Base-by-base conservation (phyloP, 1,140 invertebrate species). In the Drosophila sp. region DNA sequence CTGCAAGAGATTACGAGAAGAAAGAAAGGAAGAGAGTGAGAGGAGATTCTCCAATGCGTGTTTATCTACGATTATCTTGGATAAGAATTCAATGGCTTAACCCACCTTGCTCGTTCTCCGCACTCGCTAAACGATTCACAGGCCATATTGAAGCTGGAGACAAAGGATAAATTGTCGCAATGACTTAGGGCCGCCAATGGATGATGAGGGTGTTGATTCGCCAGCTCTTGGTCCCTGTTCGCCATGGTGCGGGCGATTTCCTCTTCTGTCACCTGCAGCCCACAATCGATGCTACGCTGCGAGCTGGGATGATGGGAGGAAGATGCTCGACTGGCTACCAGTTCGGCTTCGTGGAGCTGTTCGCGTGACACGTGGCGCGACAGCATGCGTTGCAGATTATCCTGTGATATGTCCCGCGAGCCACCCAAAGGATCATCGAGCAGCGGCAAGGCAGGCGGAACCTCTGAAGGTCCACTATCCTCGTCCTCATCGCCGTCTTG, bases 201-300 rank as follows among this genome's bases (percentile, higher is more conserved):
- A 94, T 98, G 97, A 83, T 98, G 97, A 83, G 97, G 96, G 44
- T 70, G 75, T 92, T 62, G 93, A 92, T 81, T 93, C 94, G 80
- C 96, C 95, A 25, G 94, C 94, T 92, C 96, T 44, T 74, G 47
- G 95, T 92, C 96, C 95, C 64, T 93, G 79, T 50, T 50, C 2
- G 96, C 95, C 96, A 97, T 97, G 83, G 96, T 97, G 63, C 96
- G 94, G 1, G 96, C 96, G 54, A 98, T 98, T 86, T 98, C 97
- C 92, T 98, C 97, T 93, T 98, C 97, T 1, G 97, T 98, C 1
- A 98, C 97, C 93, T 98, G 97, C 29, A 97, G 92, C 79, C 93
- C 67, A 93, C 94, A 76, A 25, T 86, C 83, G 5, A 79, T 93
- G 92, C 92, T 86, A 41, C 83, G 76, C 11, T 93, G 93, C 92